phyloP scores from a whole-genome alignment of 2,113 vertebrate genomes.

The Typhlomys cinereus region DNA sequence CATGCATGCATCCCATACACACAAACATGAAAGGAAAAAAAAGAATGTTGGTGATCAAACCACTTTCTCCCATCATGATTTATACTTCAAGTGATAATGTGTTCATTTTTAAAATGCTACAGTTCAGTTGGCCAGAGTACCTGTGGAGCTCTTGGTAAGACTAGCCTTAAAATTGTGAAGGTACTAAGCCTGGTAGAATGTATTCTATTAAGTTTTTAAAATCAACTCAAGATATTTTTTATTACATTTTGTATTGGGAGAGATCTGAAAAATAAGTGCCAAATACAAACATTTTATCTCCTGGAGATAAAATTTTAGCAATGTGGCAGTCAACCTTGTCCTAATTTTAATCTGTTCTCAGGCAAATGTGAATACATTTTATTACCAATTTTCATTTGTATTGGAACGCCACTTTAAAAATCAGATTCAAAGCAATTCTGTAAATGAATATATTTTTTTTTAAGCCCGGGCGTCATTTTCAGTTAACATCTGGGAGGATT shows the following conservation, averaged over 20 bases:
- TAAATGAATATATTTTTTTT: slow-evolving; percentile 17
- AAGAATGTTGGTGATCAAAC: too few relatives aligned
- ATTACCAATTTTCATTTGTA: slow-evolving; percentile 26
- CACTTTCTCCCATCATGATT: neutral
- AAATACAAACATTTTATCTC: neutral
- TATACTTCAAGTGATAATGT: neutral
- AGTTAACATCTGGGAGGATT: neutral
- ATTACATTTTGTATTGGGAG: neutral
- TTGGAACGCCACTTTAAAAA: slow-evolving; percentile 51
- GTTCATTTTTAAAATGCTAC: neutral
- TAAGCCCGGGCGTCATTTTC: neutral
- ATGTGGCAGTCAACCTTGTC: neutral
- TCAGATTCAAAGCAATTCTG: slow-evolving; percentile 16
- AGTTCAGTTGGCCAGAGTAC: neutral
- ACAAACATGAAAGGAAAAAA: too few relatives aligned
- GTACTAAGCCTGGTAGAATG: neutral
- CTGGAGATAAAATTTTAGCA: slow-evolving; percentile 19
- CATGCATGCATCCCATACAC: too few relatives aligned
- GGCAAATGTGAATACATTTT: slow-evolving; percentile 51
- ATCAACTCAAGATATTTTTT: slow-evolving; percentile 12
- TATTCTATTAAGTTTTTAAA: neutral
- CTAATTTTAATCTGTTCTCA: slow-evolving; percentile 1
- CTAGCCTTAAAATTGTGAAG: neutral
- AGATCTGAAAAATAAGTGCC: neutral
- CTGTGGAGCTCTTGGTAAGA: neutral